Conservation (phyloP, 2,113 vertebrate genomes). For the Xenopus tropicalis region DNA sequence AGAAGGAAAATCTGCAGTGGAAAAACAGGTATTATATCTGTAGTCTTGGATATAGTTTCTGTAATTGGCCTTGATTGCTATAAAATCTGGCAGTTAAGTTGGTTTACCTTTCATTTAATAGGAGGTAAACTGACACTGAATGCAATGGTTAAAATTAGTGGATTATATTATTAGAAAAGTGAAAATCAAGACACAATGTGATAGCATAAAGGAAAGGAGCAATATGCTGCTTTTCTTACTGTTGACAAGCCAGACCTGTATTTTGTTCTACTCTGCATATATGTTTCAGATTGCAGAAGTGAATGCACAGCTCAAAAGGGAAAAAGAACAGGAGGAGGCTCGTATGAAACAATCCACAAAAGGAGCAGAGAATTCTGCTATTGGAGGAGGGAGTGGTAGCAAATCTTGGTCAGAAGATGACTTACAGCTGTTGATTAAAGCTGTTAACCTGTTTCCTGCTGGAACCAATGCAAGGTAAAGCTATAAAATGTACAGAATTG, state of each 20-base stretch:
- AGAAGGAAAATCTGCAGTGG: constrained; percentile 82
- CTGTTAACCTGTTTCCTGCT: constrained; percentile 96
- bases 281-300: constrained; percentile 82
- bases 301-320: constrained; percentile 83
- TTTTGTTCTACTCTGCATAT: neutral
- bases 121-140: too few relatives aligned
- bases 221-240: too few relatives aligned
- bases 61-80: too few relatives aligned
- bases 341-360: constrained; percentile 81
- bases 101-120: too few relatives aligned
- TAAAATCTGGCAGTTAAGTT: too few relatives aligned
- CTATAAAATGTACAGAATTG: constrained; percentile 18
- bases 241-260: too few relatives aligned
- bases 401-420: constrained; percentile 95
- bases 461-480: constrained; percentile 92
- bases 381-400: constrained; percentile 70
- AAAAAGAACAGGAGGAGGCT: constrained; percentile 86
- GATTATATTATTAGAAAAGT: too few relatives aligned
- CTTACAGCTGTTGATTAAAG: constrained; percentile 94
- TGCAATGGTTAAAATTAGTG: too few relatives aligned
- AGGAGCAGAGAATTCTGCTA: constrained; percentile 76
- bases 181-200: too few relatives aligned
- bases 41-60: too few relatives aligned
- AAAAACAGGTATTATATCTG: constrained; percentile 84
- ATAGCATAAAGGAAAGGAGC: too few relatives aligned